Evolutionary conservation across 2,113 vertebrate species (phyloP).

Genomic region (Plotosus lineatus): DNA sequence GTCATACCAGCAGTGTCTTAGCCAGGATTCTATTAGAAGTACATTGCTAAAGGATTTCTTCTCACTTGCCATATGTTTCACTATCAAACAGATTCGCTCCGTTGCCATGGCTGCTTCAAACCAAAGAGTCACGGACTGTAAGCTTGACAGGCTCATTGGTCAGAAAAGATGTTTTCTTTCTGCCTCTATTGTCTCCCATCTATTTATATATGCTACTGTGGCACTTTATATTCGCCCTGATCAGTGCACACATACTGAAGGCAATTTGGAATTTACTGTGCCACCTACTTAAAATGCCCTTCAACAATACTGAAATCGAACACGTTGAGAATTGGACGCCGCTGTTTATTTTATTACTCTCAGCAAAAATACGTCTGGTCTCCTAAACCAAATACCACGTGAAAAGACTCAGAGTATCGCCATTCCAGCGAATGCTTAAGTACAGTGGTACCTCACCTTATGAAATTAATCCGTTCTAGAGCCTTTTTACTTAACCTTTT

Average conservation of each 20-base stretch:
- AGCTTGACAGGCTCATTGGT: constrained; percentile 38
- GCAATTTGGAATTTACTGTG: neutral
- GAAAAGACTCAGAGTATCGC: neutral
- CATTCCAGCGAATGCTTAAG: neutral
- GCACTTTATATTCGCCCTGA: constrained; percentile 1
- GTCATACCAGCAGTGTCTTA: neutral
- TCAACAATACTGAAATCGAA: neutral
- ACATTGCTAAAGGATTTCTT: constrained; percentile 15
- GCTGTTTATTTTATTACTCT: neutral
- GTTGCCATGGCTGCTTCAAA: constrained; percentile 46
- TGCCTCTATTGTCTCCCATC: neutral
- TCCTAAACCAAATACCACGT: neutral
- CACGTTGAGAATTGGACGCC: neutral
- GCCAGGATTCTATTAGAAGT: neutral
- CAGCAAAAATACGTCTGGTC: constrained; percentile 6
- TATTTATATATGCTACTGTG: neutral
- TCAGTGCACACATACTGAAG: constrained; percentile 8
- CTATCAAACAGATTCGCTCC: constrained; percentile 31
- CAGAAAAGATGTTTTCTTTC: constrained; percentile 14
- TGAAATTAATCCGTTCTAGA: no score
- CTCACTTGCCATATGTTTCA: constrained; percentile 12
- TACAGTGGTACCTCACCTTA: no score
- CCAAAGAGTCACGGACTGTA: constrained; percentile 5
- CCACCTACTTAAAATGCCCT: neutral
- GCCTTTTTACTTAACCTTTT: no score